These are phyloP conservation scores for Autographa gamma DNA, from an alignment of 2,888 invertebrate species.

Conservation along the genomic window DNA sequence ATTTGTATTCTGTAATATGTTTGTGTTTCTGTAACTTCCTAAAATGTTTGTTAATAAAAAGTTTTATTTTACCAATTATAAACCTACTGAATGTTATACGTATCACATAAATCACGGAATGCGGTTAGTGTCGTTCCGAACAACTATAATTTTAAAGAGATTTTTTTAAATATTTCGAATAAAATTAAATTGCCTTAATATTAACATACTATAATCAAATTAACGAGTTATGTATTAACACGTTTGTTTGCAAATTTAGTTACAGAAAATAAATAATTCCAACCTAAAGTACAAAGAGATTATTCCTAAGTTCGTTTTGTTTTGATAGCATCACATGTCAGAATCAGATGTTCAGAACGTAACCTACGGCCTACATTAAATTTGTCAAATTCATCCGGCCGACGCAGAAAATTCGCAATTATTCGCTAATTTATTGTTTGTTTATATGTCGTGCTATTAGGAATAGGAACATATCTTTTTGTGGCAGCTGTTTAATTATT, in stretches of 20 bases:
- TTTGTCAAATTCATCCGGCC: slow-evolving; percentile 59
- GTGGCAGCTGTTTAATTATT: slow-evolving; percentile 10
- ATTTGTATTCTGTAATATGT: neutral
- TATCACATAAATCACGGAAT: neutral
- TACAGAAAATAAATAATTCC: neutral
- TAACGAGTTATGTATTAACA: neutral
- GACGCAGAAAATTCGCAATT: slow-evolving; percentile 47
- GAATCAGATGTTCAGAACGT: slow-evolving; percentile 24
- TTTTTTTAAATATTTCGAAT: neutral
- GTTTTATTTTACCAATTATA: neutral
- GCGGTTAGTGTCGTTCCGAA: slow-evolving; percentile 23
- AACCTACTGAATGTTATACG: slow-evolving; percentile 13
- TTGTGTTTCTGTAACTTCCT: neutral
- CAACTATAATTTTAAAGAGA: neutral
- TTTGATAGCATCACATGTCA: neutral
- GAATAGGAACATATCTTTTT: slow-evolving; percentile 10
- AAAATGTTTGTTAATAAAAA: neutral
- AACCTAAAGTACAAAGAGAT: neutral
- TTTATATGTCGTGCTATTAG: slow-evolving; percentile 15
- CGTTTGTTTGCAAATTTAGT: neutral
- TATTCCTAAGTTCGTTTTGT: neutral
- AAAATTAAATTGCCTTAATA: neutral
- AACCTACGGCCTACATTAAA: slow-evolving; percentile 31
- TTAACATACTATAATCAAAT: neutral
- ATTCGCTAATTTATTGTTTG: slow-evolving; percentile 42